phyloP scores from a whole-genome alignment of 2,113 vertebrate genomes.

The Pelusios castaneus region DNA sequence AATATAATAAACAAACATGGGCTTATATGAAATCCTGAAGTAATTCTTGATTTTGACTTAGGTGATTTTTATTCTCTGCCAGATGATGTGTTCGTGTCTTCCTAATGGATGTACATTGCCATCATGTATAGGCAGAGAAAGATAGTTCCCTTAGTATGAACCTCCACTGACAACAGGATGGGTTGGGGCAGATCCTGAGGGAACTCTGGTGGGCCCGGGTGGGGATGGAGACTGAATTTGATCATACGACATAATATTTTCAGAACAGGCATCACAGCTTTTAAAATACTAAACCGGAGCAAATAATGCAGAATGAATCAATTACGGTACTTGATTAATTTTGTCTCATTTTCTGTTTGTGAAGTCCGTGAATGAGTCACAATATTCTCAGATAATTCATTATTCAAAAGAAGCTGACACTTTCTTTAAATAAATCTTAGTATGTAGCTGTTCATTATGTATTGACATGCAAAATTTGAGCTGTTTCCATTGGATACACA shows the following conservation, averaged over 20 bases:
- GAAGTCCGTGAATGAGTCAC: not conserved
- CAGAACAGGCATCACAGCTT: too few species aligned
- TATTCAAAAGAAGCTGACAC: not conserved
- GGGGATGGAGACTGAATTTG: fast-evolving
- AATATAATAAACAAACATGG: not conserved
- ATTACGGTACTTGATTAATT: not conserved
- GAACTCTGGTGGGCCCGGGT: fast-evolving
- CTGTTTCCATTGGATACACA: not conserved
- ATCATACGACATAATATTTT: too few species aligned
- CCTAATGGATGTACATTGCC: fast-evolving
- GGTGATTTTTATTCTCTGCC: too few species aligned
- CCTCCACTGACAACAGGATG: too few species aligned
- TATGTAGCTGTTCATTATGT: not conserved
- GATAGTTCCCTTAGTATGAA: too few species aligned
- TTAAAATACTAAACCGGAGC: too few species aligned
- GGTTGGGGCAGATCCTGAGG: not conserved
- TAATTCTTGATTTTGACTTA: fast-evolving
- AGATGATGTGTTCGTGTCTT: not conserved
- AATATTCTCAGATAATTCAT: not conserved
- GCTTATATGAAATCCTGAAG: not conserved
- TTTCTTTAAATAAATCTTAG: not conserved
- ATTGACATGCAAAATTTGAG: constrained; percentile 34
- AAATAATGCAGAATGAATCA: not conserved
- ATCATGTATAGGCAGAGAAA: not conserved
- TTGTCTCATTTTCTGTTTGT: not conserved